Percentiles rank a stretch among this genome's conserved stretches.
Conservation (phyloP, 1,140 invertebrate genomes). For the Agrilus planipennis region DNA sequence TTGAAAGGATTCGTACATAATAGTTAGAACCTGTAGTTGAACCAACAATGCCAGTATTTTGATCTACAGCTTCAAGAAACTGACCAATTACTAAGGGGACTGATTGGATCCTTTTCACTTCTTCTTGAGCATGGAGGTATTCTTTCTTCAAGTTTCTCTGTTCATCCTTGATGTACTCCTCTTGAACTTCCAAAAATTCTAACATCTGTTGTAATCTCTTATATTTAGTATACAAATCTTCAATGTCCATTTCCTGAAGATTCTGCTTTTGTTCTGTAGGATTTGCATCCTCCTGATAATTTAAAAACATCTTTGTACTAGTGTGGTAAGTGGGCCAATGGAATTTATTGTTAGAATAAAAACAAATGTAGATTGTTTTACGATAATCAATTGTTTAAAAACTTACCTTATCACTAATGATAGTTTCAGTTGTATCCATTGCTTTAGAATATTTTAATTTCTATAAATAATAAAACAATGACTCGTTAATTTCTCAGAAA, state of each 20-base stretch:
- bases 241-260: slow-evolving; percentile 68
- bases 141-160: slow-evolving; percentile 88
- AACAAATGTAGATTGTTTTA: slow-evolving; percentile 5
- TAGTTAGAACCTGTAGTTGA: slow-evolving; percentile 75
- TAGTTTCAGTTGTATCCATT: background rate
- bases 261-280: slow-evolving; percentile 42
- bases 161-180: slow-evolving; percentile 91
- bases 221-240: slow-evolving; percentile 89
- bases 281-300: slow-evolving; percentile 46
- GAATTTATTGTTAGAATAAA: slow-evolving; percentile 7
- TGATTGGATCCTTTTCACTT: slow-evolving; percentile 86
- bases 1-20: slow-evolving; percentile 80
- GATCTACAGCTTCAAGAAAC: slow-evolving; percentile 87
- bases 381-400: background rate
- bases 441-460: slow-evolving; percentile 4
- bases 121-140: slow-evolving; percentile 86
- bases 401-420: slow-evolving; percentile 3
- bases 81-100: slow-evolving; percentile 88
- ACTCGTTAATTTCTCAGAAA: too few species aligned
- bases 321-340: background rate
- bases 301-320: slow-evolving; percentile 7
- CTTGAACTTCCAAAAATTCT: slow-evolving; percentile 86
- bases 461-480: too few species aligned
- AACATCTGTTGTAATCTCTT: slow-evolving; percentile 88
- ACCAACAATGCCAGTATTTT: slow-evolving; percentile 76